Evolutionary conservation across 2,797 vertebrate genomes (phyloP), one percentile per base, ranked within the genome.

Genomic region (Pseudochirops corinnae): DNA sequence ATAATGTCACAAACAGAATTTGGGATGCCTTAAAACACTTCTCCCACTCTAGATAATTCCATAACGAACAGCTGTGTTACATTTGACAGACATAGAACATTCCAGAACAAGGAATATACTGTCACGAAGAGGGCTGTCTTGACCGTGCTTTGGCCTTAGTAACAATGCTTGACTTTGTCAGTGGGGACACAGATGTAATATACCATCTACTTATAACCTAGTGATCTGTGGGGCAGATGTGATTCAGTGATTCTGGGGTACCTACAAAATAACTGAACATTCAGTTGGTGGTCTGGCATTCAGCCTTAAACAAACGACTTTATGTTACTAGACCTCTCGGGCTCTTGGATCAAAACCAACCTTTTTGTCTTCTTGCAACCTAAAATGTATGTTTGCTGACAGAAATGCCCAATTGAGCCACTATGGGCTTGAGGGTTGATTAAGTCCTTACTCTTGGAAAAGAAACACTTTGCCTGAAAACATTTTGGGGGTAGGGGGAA

Each of bases 331-430:
- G 60, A 53, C 3, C 21, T 62, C 53, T 58, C 0, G 0, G 91
- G 90, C 26, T 90, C 67, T 93, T 92, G 28, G 46, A 94, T 92
- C 92, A 95, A 94, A 55, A 95, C 74, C 16, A 3, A 28, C 18
- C 16, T 92, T 94, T 94, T 96, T 94, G 93, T 62, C 29, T 53
- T 93, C 39, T 91, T 55, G 50, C 90, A 55, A 55, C 29, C 29
- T 91, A 55, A 29, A 6, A 94, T 53, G 33, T 50, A 26, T 53
- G 56, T 93, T 95, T 97, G 55, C 56, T 58, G 60, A 97, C 62
- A 26, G 55, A 96, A 97, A 95, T 92, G 55, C 92, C 67, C 96
- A 95, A 90, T 57, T 95, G 94, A 96, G 53, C 50, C 92, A 92
- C 92, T 74, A 4, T 67, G 87, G 55, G 39, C 50, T 82, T 96